These are phyloP conservation scores for Kryptopterus vitreolus DNA, from an alignment of 2,797 vertebrate species.

Conservation along the genomic window DNA sequence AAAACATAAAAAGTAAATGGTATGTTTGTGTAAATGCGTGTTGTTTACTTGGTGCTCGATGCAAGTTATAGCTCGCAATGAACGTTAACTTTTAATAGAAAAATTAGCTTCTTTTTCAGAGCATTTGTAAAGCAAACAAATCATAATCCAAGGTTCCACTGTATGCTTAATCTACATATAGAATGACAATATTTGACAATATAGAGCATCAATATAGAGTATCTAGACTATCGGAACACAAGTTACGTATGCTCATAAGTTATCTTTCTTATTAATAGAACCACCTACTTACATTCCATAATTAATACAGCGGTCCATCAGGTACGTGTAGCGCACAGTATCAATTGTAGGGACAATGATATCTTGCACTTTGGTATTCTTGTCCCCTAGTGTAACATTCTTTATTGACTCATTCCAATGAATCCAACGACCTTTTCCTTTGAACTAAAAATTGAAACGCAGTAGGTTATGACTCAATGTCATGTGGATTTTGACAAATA, in stretches of 20 bases:
- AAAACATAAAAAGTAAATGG: no score
- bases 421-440: constrained; percentile 85
- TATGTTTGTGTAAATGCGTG: no score
- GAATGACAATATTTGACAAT: background rate
- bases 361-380: constrained; percentile 85
- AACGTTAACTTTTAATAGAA: no score
- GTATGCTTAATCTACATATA: background rate
- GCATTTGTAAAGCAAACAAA: no score
- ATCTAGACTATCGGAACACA: no score
- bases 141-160: background rate
- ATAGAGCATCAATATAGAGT: no score
- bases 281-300: constrained; percentile 83
- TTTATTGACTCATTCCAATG: constrained; percentile 90
- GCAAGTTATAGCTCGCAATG: no score
- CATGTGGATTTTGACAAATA: background rate
- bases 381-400: constrained; percentile 74
- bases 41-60: no score
- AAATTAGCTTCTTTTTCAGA: no score
- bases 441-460: constrained; percentile 73
- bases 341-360: constrained; percentile 95
- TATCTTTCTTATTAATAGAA: background rate
- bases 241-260: background rate
- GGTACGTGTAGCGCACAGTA: constrained; percentile 89
- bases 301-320: constrained; percentile 87
- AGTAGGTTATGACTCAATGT: background rate